Evolutionary conservation across 2,113 vertebrate species (phyloP).

Genomic region (Pitta sordida): DNA sequence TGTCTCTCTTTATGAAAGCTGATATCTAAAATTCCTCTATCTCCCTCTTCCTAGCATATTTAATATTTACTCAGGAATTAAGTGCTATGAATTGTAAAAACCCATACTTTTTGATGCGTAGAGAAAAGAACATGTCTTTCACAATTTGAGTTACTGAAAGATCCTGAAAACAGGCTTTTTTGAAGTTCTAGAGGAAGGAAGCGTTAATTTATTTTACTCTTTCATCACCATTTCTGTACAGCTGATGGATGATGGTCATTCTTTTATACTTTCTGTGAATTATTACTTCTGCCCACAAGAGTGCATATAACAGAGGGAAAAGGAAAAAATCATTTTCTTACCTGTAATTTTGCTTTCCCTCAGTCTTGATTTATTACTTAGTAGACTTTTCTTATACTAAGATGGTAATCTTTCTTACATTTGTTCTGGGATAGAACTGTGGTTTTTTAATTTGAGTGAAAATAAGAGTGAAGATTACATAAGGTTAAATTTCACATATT

Average conservation of each 20-base stretch:
- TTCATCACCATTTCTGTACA: not conserved
- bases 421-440: not conserved
- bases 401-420: not conserved
- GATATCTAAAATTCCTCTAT: not conserved
- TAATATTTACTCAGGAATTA: not conserved
- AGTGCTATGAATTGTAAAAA: not conserved
- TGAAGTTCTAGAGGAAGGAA: not conserved
- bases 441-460: not conserved
- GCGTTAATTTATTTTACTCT: not conserved
- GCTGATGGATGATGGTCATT: conserved; percentile 10
- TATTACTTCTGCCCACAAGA: not conserved
- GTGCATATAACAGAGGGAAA: not conserved
- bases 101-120: not conserved
- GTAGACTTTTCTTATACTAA: not conserved
- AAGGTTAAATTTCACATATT: not conserved
- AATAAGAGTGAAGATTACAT: not conserved
- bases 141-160: not conserved
- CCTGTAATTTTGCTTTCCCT: not conserved
- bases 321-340: not conserved
- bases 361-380: not conserved
- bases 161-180: not conserved
- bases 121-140: not conserved
- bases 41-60: not conserved
- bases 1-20: not conserved
- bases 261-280: not conserved